phyloP scores from a whole-genome alignment of 1,140 invertebrate genomes.

The Zeugodacus cucurbitae region DNA sequence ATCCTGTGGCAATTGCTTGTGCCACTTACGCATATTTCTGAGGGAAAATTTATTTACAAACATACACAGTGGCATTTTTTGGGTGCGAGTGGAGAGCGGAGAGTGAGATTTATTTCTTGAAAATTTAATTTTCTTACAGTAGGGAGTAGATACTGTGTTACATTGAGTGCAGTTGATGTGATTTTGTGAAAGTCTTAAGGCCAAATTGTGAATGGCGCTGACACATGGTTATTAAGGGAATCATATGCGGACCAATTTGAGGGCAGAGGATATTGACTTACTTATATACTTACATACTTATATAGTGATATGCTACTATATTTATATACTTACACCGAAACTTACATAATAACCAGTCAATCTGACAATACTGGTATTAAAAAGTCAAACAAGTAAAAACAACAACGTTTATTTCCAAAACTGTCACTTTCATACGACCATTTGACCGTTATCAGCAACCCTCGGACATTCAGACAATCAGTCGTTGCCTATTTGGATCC shows the following conservation, averaged over 20 bases:
- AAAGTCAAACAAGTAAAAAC: background rate
- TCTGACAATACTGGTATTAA: background rate
- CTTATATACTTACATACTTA: no score
- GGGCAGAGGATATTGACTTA: no score
- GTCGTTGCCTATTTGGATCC: background rate
- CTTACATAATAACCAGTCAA: no score
- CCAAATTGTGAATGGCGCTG: background rate
- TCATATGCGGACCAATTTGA: background rate
- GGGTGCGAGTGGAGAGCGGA: background rate
- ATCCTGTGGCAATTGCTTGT: slow-evolving; percentile 34
- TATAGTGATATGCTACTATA: no score
- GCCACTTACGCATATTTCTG: background rate
- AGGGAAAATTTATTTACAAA: background rate
- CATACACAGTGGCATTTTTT: no score
- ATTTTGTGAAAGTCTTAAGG: background rate
- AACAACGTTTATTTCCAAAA: background rate
- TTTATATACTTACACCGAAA: no score
- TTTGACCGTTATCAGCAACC: background rate
- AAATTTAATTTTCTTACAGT: background rate
- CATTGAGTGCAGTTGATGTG: background rate
- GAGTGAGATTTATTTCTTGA: background rate
- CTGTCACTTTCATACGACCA: background rate
- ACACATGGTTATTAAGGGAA: background rate
- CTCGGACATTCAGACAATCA: background rate
- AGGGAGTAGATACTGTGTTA: background rate